phyloP scores from a whole-genome alignment of 92 coral and sea anemone species.

The Desmophyllum pertusum region DNA sequence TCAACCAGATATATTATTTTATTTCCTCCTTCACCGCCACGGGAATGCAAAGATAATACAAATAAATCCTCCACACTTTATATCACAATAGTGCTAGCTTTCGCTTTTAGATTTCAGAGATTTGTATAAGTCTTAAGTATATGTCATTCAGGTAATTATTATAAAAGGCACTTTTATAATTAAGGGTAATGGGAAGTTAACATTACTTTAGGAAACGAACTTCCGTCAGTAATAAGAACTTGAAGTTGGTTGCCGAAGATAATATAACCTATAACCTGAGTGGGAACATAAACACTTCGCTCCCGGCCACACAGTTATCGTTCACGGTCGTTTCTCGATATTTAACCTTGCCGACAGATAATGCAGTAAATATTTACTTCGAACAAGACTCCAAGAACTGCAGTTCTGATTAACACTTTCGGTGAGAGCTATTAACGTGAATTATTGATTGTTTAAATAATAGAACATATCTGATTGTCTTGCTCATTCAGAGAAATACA shows the following conservation, averaged over 20 bases:
- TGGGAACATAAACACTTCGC: no score
- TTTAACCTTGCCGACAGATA: not conserved
- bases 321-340: no score
- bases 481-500: not conserved
- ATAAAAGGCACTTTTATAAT: not conserved
- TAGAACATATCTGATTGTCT: not conserved
- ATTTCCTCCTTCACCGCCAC: no score
- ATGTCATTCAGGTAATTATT: no score
- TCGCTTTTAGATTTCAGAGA: no score
- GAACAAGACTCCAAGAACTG: not conserved
- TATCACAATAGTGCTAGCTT: no score
- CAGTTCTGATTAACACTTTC: not conserved
- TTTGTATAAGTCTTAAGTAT: not conserved
- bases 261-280: no score
- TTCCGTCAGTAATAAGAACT: not conserved
- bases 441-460: not conserved
- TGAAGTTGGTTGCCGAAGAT: no score
- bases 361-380: not conserved
- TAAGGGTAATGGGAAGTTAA: not conserved
- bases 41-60: no score
- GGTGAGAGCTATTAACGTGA: not conserved
- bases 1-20: no score
- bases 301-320: not conserved
- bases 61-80: no score
- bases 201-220: not conserved